These are phyloP conservation scores for Apotomis turbidana DNA, from an alignment of 2,888 invertebrate genomes.

Conservation along the genomic window DNA sequence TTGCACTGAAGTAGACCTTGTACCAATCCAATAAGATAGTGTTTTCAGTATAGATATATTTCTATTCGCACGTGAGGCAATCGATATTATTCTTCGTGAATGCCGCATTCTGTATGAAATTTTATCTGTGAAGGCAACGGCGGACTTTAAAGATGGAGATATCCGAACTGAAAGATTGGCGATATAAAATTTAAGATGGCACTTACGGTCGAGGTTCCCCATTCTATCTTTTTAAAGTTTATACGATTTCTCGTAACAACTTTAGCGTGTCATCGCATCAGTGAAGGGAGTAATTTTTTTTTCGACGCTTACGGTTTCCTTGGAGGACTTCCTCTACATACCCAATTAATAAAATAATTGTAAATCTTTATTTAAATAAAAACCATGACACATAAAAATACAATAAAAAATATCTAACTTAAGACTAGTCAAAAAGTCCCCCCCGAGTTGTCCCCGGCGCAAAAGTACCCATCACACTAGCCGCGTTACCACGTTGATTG, in stretches of 20 bases:
- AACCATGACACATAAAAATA: too few relatives aligned
- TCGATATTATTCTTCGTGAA: conserved; percentile 62
- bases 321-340: too few relatives aligned
- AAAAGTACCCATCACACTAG: too few relatives aligned
- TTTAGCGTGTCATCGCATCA: conserved; percentile 10
- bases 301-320: background rate
- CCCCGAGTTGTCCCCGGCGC: too few relatives aligned
- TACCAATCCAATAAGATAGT: conserved; percentile 28
- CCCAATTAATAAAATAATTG: too few relatives aligned
- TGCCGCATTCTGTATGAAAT: conserved; percentile 42
- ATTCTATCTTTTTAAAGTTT: conserved; percentile 21
- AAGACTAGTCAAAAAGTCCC: too few relatives aligned
- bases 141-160: conserved; percentile 48
- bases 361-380: too few relatives aligned
- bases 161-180: conserved; percentile 39
- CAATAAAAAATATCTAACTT: too few relatives aligned
- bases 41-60: conserved; percentile 13
- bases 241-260: conserved; percentile 7
- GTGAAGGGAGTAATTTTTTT: background rate
- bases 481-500: too few relatives aligned
- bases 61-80: conserved; percentile 49
- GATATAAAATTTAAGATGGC: conserved; percentile 47
- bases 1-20: conserved; percentile 26
- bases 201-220: conserved; percentile 17
- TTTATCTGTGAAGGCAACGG: conserved; percentile 44